These are phyloP conservation scores for Lithophane leautieri DNA, from an alignment of 2,888 invertebrate genomes.

Conservation along the genomic window DNA sequence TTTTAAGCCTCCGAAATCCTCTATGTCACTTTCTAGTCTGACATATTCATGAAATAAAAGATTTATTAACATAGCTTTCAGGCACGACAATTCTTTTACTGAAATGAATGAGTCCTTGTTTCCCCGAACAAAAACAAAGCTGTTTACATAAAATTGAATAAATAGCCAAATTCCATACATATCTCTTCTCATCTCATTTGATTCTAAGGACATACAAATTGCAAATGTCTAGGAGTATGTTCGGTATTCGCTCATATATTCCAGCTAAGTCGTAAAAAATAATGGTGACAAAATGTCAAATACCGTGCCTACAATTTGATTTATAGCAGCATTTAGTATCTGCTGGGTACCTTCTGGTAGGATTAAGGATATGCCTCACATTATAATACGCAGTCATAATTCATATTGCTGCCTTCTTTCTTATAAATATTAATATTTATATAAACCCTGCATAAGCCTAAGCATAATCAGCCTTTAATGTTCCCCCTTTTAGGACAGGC, in stretches of 20 bases:
- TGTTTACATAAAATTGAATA: slow-evolving; percentile 57
- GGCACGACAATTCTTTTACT: slow-evolving; percentile 22
- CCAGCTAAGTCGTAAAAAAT: slow-evolving; percentile 45
- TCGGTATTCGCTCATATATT: slow-evolving; percentile 33
- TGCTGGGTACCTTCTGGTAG: slow-evolving; percentile 43
- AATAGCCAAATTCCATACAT: slow-evolving; percentile 37
- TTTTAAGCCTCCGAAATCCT: slow-evolving; percentile 23
- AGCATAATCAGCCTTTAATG: background rate
- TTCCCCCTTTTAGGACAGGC: background rate
- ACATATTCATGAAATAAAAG: slow-evolving; percentile 25
- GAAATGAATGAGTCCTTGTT: slow-evolving; percentile 13
- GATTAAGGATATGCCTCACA: slow-evolving; percentile 42
- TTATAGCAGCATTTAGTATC: slow-evolving; percentile 51
- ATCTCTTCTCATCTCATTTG: slow-evolving; percentile 32
- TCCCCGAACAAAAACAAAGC: slow-evolving; percentile 50
- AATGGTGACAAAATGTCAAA: slow-evolving; percentile 61
- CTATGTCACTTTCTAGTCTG: slow-evolving; percentile 8
- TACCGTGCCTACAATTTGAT: slow-evolving; percentile 56
- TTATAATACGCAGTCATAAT: slow-evolving; percentile 36
- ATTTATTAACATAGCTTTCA: slow-evolving; percentile 11
- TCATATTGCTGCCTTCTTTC: slow-evolving; percentile 26
- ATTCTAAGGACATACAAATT: slow-evolving; percentile 42
- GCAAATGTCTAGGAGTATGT: slow-evolving; percentile 35
- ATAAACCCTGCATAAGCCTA: background rate
- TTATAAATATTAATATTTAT: slow-evolving; percentile 33